Percentiles rank a stretch among this genome's conserved stretches.
Evolutionary conservation across 2,113 vertebrate genomes (phyloP).

Genomic region (Festucalex cinctus): DNA sequence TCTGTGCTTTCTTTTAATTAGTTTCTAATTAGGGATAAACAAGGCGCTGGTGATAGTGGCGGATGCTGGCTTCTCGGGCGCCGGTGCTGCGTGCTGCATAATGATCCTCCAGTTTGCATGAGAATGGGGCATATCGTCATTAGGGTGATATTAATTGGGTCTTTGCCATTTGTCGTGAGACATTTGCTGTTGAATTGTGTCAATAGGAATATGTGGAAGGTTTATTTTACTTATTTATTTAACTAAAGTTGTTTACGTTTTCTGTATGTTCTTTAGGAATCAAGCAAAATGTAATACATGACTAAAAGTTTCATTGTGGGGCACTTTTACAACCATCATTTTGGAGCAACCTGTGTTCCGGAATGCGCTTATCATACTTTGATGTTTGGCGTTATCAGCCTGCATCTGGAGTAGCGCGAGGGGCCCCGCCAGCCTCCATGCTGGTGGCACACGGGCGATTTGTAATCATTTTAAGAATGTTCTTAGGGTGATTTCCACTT

Average conservation of each 20-base stretch:
- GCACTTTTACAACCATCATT: constrained; percentile 7
- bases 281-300: not conserved
- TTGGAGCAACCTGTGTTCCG: not conserved
- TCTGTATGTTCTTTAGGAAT: not conserved
- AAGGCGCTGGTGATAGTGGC: constrained; percentile 35
- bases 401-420: constrained; percentile 6
- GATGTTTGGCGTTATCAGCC: constrained; percentile 3
- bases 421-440: constrained; percentile 7
- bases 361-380: constrained; percentile 3
- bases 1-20: constrained; percentile 68
- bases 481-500: constrained; percentile 48
- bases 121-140: constrained; percentile 55
- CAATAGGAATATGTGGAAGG: constrained; percentile 7
- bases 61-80: constrained; percentile 40
- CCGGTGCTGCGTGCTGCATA: constrained; percentile 52
- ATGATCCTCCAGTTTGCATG: constrained; percentile 63
- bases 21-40: constrained; percentile 70
- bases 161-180: constrained; percentile 50
- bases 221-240: constrained; percentile 5
- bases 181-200: constrained; percentile 40
- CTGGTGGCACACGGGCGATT: constrained; percentile 37
- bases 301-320: not conserved
- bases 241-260: not conserved
- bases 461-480: constrained; percentile 65
- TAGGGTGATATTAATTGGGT: constrained; percentile 48